Percentiles rank a stretch among this genome's conserved stretches.
phyloP scores from a whole-genome alignment of 2,888 invertebrate species.

The Hemithea aestivaria region DNA sequence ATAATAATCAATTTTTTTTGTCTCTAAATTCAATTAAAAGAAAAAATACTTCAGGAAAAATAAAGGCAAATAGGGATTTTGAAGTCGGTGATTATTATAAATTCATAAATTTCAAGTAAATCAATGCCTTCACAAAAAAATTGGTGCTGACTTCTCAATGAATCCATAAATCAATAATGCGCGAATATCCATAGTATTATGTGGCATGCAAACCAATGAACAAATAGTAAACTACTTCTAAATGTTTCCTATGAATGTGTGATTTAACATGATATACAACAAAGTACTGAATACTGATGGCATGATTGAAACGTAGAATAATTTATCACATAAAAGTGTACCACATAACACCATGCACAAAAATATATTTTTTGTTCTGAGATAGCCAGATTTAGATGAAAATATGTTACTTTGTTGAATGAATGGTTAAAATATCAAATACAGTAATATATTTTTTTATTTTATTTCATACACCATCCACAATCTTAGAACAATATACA shows the following conservation, averaged over 20 bases:
- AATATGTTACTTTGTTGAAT: background rate
- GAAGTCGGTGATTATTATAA: too few species aligned
- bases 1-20: too few species aligned
- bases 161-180: slow-evolving; percentile 59
- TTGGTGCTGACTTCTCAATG: slow-evolving; percentile 68
- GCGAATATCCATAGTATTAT: slow-evolving; percentile 71
- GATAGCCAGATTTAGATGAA: slow-evolving; percentile 24
- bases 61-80: too few species aligned
- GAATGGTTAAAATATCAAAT: too few species aligned
- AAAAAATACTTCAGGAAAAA: too few species aligned
- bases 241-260: slow-evolving; percentile 28
- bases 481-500: slow-evolving; percentile 38
- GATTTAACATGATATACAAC: too few species aligned
- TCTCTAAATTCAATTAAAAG: too few species aligned
- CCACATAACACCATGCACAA: slow-evolving; percentile 77
- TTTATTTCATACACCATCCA: slow-evolving; percentile 9
- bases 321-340: slow-evolving; percentile 50
- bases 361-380: slow-evolving; percentile 37
- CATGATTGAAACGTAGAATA: slow-evolving; percentile 31
- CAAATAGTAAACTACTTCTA: slow-evolving; percentile 32
- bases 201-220: slow-evolving; percentile 66
- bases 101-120: background rate
- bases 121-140: slow-evolving; percentile 60
- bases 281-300: slow-evolving; percentile 31
- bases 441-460: background rate